Evolutionary conservation across 2,888 invertebrate species (phyloP).

Genomic region (Leptarthrus brevirostris): DNA sequence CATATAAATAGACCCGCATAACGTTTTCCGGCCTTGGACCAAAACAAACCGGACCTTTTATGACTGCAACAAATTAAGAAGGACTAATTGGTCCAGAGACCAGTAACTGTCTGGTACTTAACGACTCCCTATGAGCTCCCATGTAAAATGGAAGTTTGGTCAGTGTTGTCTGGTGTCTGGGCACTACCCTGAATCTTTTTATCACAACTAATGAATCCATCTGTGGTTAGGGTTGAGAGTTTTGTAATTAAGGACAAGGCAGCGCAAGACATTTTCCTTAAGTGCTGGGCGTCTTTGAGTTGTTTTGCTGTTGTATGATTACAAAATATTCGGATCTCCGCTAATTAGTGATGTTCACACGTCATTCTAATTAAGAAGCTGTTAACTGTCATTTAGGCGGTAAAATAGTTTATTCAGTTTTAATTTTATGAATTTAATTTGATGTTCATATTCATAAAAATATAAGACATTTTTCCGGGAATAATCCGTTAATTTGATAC

Average conservation of each 20-base stretch:
- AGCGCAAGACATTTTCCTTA: slow-evolving; percentile 17
- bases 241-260: slow-evolving; percentile 3
- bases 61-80: slow-evolving; percentile 24
- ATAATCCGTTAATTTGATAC: no score
- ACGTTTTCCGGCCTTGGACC: slow-evolving; percentile 15
- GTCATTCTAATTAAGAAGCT: slow-evolving; percentile 1
- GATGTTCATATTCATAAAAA: no score
- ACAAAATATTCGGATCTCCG: neutral
- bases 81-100: slow-evolving; percentile 18
- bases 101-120: neutral
- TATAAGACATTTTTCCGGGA: no score
- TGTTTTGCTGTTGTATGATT: slow-evolving; percentile 1
- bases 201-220: slow-evolving; percentile 7
- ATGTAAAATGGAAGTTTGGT: neutral
- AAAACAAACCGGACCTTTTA: slow-evolving; percentile 26
- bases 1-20: neutral
- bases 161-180: neutral
- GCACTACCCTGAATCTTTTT: neutral
- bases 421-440: no score
- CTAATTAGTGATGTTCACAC: neutral
- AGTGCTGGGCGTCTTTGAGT: neutral
- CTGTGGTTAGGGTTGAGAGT: neutral
- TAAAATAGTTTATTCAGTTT: neutral
- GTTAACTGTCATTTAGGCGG: neutral
- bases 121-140: neutral